Evolutionary conservation across 92 coral and sea anemone genomes (phyloP).

Genomic region (Meandrina meandrites): DNA sequence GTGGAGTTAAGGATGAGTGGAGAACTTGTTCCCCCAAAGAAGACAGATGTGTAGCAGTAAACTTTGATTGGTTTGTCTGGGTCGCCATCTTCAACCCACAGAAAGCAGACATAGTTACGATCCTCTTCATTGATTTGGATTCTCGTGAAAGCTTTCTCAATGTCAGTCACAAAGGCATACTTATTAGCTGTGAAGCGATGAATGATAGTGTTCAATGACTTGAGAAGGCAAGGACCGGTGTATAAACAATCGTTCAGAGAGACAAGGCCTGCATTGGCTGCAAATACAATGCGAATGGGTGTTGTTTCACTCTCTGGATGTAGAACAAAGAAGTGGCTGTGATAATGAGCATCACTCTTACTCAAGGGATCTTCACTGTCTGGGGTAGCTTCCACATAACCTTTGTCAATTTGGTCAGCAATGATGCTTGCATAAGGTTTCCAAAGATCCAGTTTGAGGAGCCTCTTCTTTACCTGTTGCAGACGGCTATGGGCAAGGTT

Average conservation of each 20-base stretch:
- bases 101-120: conserved; percentile 45
- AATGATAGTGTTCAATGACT: conserved; percentile 18
- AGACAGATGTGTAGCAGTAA: conserved; percentile 27
- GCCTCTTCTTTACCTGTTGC: conserved; percentile 32
- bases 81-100: conserved; percentile 48
- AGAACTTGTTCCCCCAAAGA: conserved; percentile 34
- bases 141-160: conserved; percentile 41
- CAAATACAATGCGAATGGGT: conserved; percentile 51
- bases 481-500: conserved; percentile 36
- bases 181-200: conserved; percentile 49
- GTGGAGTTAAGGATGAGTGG: conserved; percentile 32
- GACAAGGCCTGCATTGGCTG: conserved; percentile 58
- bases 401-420: conserved; percentile 43
- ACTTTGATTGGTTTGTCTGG: conserved; percentile 26
- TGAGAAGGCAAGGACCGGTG: conserved; percentile 34
- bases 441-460: conserved; percentile 38
- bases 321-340: conserved; percentile 43
- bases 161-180: conserved; percentile 57
- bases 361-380: conserved; percentile 30
- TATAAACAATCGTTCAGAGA: conserved; percentile 53
- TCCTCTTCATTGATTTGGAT: conserved; percentile 44
- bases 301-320: conserved; percentile 56
- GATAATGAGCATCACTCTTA: conserved; percentile 29
- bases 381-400: conserved; percentile 40
- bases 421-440: conserved; percentile 27